Evolutionary conservation across 2,797 vertebrate genomes (phyloP).

Genomic region (Oreochromis grahami): DNA sequence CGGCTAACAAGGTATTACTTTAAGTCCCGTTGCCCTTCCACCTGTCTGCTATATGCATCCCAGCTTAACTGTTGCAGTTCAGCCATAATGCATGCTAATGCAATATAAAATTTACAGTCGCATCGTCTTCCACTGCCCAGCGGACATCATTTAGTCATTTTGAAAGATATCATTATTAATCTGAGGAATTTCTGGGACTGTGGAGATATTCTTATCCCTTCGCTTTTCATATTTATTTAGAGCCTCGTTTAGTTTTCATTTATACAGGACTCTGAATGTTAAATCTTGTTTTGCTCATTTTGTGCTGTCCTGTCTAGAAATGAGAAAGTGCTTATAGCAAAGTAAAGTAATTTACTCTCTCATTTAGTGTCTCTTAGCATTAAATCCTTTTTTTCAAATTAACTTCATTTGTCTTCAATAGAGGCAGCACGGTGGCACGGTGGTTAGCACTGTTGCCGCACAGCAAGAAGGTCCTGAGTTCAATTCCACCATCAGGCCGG

Average conservation of each 20-base stretch:
- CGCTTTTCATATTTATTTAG: neutral
- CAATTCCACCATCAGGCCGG: no score
- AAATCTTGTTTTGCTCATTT: neutral
- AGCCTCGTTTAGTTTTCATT: neutral
- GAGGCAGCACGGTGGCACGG: no score
- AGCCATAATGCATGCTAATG: slow-evolving; percentile 1
- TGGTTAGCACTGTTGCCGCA: no score
- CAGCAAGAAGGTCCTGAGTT: no score
- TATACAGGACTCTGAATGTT: neutral
- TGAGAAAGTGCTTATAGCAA: neutral
- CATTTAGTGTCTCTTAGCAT: neutral
- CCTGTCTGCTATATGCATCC: neutral
- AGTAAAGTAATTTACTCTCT: neutral
- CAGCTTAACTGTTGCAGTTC: neutral
- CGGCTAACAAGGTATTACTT: neutral
- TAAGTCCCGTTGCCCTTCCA: neutral
- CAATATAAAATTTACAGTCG: neutral
- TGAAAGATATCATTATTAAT: slow-evolving; percentile 3
- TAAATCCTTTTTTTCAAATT: neutral
- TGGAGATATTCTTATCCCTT: neutral
- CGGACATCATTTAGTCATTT: neutral
- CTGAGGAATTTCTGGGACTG: neutral
- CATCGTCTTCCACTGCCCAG: neutral
- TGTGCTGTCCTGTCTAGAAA: neutral
- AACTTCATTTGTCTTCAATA: neutral